Percentiles rank a stretch among this genome's conserved stretches.
These are phyloP conservation scores for Babylonia areolata DNA, from an alignment of 1,140 invertebrate species.

Conservation along the genomic window DNA sequence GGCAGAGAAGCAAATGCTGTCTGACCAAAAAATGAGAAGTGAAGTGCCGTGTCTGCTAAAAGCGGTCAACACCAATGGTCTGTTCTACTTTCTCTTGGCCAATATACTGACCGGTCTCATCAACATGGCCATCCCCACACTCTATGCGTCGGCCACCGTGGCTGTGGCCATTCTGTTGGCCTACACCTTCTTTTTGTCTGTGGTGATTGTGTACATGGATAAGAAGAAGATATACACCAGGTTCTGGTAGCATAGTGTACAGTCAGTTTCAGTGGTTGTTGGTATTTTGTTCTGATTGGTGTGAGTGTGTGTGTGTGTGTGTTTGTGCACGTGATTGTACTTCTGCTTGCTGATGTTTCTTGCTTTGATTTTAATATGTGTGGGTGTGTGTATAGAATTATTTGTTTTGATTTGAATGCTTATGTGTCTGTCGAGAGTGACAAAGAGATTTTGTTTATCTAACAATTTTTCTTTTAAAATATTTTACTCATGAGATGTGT, in stretches of 20 bases:
- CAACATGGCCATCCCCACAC: constrained; percentile 81
- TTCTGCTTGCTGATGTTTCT: too few species aligned
- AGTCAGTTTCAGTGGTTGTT: too few species aligned
- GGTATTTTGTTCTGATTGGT: not conserved
- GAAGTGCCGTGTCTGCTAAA: constrained; percentile 48
- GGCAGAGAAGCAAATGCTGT: constrained; percentile 21
- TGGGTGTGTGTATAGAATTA: not conserved
- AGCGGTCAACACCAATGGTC: constrained; percentile 77
- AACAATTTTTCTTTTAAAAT: too few species aligned
- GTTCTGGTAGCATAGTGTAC: constrained; percentile 61
- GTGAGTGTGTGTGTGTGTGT: too few species aligned
- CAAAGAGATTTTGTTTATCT: too few species aligned
- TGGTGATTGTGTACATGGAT: constrained; percentile 51
- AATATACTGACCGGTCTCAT: constrained; percentile 88
- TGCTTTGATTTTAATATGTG: too few species aligned
- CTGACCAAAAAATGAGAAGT: not conserved
- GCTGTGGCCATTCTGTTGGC: constrained; percentile 54
- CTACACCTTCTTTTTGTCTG: constrained; percentile 60
- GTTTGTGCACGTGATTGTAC: too few species aligned
- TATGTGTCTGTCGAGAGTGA: too few species aligned
- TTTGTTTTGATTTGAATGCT: too few species aligned
- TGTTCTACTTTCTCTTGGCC: constrained; percentile 86
- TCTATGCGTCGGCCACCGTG: constrained; percentile 51
- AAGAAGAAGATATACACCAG: constrained; percentile 59
- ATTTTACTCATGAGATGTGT: too few species aligned